Evolutionary conservation across 2,797 vertebrate species (phyloP).

Genomic region (Balearica regulorum): DNA sequence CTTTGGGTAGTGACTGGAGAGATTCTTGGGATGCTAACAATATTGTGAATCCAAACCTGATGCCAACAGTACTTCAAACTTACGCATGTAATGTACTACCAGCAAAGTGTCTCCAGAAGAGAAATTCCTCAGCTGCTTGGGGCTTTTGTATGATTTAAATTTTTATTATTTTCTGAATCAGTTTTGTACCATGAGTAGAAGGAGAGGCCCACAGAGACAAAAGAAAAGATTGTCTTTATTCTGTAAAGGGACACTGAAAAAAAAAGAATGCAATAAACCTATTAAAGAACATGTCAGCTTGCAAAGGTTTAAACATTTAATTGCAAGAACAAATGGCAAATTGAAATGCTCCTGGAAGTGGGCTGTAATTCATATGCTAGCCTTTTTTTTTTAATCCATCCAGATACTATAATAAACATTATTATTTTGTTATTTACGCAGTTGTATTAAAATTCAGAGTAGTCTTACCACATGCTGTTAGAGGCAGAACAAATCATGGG

Average conservation of each 20-base stretch:
- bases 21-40: neutral
- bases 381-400: neutral
- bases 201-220: neutral
- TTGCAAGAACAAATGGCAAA: neutral
- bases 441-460: slow-evolving; percentile 26
- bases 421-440: neutral
- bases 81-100: neutral
- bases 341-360: neutral
- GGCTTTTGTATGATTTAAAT: neutral
- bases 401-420: neutral
- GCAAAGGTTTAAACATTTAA: neutral
- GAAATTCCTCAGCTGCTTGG: neutral
- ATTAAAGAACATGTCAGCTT: neutral
- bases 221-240: neutral
- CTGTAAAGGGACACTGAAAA: neutral
- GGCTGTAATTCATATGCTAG: neutral
- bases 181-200: neutral
- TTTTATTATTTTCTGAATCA: neutral
- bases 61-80: neutral
- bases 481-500: slow-evolving; percentile 35
- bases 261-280: neutral
- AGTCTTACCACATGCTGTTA: slow-evolving; percentile 18
- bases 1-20: neutral
- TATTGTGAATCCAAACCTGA: neutral
- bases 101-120: neutral